Conservation (phyloP, 2,797 vertebrate genomes). For the Phalanger gymnotis region DNA sequence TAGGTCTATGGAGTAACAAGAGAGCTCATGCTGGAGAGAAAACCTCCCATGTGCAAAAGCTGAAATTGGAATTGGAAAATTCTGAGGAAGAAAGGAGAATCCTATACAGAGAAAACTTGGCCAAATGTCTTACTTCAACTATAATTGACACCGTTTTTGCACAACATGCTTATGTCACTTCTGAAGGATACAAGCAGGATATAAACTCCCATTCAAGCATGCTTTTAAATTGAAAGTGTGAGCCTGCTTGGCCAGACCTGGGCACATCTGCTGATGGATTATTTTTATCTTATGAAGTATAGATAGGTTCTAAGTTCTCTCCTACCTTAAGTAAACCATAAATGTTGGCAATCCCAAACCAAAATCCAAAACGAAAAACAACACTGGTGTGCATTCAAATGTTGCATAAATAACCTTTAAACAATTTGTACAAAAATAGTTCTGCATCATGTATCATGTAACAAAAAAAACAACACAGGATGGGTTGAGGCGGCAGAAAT, state of each 20-base stretch:
- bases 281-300: conserved; percentile 80
- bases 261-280: conserved; percentile 86
- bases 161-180: conserved; percentile 86
- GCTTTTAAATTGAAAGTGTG: conserved; percentile 84
- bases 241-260: conserved; percentile 82
- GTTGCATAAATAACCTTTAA: conserved; percentile 91
- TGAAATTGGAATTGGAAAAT: conserved; percentile 81
- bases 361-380: conserved; percentile 82
- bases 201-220: conserved; percentile 85
- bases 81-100: conserved; percentile 82
- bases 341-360: conserved; percentile 89
- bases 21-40: conserved; percentile 85
- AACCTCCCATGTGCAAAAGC: conserved; percentile 85
- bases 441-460: conserved; percentile 93
- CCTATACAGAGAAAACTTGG: conserved; percentile 83
- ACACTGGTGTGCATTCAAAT: conserved; percentile 92
- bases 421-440: conserved; percentile 99
- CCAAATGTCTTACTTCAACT: conserved; percentile 82
- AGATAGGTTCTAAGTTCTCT: conserved; percentile 85
- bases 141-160: conserved; percentile 84
- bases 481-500: conserved; percentile 88
- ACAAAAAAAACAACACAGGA: conserved; percentile 86
- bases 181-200: conserved; percentile 83
- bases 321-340: conserved; percentile 86
- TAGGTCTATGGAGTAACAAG: conserved; percentile 82